These are phyloP conservation scores for Perdita meconis DNA, from an alignment of 2,888 invertebrate genomes.

Conservation along the genomic window DNA sequence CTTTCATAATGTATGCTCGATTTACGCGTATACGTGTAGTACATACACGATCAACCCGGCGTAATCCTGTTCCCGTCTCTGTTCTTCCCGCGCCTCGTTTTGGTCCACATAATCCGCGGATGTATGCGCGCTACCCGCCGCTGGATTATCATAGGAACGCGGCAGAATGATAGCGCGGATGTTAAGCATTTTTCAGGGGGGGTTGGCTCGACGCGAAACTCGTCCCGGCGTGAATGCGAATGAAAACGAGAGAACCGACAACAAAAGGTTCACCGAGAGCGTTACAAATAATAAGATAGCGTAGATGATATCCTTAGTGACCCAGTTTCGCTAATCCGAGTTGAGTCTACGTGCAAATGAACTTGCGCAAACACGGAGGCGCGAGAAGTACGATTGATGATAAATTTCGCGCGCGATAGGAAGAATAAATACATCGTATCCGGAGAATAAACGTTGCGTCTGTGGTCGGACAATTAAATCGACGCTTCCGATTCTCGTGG, in stretches of 20 bases:
- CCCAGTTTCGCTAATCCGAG: background rate
- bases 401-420: background rate
- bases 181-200: constrained; percentile 57
- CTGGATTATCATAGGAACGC: constrained; percentile 61
- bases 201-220: constrained; percentile 31
- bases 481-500: too few species aligned
- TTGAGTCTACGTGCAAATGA: background rate
- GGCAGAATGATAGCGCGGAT: constrained; percentile 43
- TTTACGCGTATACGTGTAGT: constrained; percentile 39
- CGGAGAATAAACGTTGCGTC: background rate
- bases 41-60: constrained; percentile 32
- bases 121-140: constrained; percentile 49
- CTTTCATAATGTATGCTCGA: constrained; percentile 31
- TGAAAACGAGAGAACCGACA: constrained; percentile 28
- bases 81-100: constrained; percentile 20
- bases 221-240: constrained; percentile 21
- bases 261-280: constrained; percentile 32
- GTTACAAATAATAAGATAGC: background rate
- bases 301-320: background rate
- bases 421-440: too few species aligned
- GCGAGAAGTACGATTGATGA: background rate
- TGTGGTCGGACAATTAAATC: too few species aligned
- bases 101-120: constrained; percentile 17
- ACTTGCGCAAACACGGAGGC: background rate
- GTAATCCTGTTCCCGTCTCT: constrained; percentile 54